Evolutionary conservation across 2,888 invertebrate species (phyloP), one percentile per base, ranked within the genome.

Genomic region (Heliconius cydno): DNA sequence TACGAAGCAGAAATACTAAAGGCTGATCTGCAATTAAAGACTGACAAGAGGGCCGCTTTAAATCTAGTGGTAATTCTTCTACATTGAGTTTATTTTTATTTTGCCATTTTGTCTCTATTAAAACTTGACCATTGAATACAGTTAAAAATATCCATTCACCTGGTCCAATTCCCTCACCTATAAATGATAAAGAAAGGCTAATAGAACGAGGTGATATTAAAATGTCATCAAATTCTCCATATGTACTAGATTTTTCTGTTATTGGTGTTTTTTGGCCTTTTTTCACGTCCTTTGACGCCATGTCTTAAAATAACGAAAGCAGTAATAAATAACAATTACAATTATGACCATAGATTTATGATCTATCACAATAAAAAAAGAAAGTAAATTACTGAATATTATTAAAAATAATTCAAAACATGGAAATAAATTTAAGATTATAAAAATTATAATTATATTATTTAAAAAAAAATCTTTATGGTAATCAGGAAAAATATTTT

Each of bases 1-100:
- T 10, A 60, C 94, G 92, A 52, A 94, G 82, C 57, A 95, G 60
- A 73, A 94, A 89, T 78, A 93, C 84, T 41, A 95, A 83, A n/a
- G 94, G 95, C 15, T 82, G 85, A 77, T 91, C 89, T 0, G 90
- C 89, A 28, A 91, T 74, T 34, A 90, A 41, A 7, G 77, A 79
- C 84, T 90, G 90, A 82, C 79, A 80, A 67, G 63, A 66, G 57
- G 84, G 74, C 28, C 91, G 88, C 74, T 89, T 89, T 22, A 94
- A 85, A 85, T 94, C 89, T 57, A 93, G 30, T 3, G 88, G 86
- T 38, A 91, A 81, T 19, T 68, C 67, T 70, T 87, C 85, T 30
- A 82, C 83, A 77, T 87, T 82, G 7, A 90, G 65, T 22, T 79
- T 77, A 10, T 77, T 46, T 6, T 85, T 87, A 77, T 89, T 68